Base-by-base conservation (phyloP, 2,888 invertebrate genomes). In the Drosophila parthenogenetica region DNA sequence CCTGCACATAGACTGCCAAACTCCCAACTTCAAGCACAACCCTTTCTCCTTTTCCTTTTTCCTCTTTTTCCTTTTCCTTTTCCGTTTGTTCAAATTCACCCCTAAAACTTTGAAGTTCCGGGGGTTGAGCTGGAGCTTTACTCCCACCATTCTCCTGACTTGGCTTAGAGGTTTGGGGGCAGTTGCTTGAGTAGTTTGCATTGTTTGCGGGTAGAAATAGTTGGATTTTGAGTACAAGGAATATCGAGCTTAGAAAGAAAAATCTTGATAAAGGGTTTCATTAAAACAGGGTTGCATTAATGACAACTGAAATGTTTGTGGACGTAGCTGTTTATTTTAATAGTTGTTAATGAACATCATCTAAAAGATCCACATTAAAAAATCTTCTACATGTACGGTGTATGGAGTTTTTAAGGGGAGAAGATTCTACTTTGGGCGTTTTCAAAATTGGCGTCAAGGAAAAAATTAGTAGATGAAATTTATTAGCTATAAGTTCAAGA, bases 41-140 rank as follows among this genome's bases (percentile, higher is more conserved):
- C 37, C 45, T 29, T 43, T 40, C 57, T 51, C n/a, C 40, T 35
- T 13, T 3, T 11, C 45, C 19, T 37, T 10, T 59, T 46, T n/a
- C 51, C 49, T 50, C 19, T 19, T 19, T 19, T 19, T 19, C 19
- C 19, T 19, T 3, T 19, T 19, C 19, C 19, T 29, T 29, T 29
- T 29, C 29, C 29, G 66, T 69, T 70, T 63, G 70, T 65, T 51
- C 73, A 79, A 79, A 71, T 73, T 70, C 87, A 85, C 89, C 85
- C 85, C 60, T 75, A 66, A 66, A 60, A 35, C 13, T 35, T 71
- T 60, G 45, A 48, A 55, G 60, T 64, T 60, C 35, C 45, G 42
- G 53, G 70, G 75, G 61, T 48, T 71, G 61, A 63, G 70, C 57
- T 50, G 62, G 10, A 29, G 51, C 51, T 40, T 50, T 59, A 39